These are phyloP conservation scores for Amyelois transitella DNA, from an alignment of 1,140 invertebrate species.

Conservation along the genomic window DNA sequence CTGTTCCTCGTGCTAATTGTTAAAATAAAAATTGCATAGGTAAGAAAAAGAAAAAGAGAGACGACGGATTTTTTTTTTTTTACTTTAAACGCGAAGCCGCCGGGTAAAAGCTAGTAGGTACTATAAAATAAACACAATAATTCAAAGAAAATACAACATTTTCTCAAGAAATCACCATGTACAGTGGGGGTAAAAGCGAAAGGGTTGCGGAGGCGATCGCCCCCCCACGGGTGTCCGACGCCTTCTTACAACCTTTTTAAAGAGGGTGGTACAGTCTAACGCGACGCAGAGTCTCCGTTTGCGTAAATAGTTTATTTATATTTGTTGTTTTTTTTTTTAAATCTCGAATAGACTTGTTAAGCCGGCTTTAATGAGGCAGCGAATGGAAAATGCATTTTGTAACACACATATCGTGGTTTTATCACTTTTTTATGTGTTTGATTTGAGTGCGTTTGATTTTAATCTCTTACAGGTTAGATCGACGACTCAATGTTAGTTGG, in stretches of 20 bases:
- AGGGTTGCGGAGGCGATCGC: conserved; percentile 69
- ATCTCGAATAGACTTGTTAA: neutral
- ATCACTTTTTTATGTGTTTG: too few species aligned
- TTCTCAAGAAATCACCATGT: conserved; percentile 41
- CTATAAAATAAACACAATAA: conserved; percentile 16
- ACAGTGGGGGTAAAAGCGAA: conserved; percentile 67
- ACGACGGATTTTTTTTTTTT: too few species aligned
- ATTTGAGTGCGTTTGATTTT: too few species aligned
- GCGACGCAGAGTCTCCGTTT: conserved; percentile 40
- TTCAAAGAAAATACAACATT: neutral
- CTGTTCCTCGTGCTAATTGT: too few species aligned
- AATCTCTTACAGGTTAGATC: too few species aligned
- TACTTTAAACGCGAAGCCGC: too few species aligned
- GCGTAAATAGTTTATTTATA: conserved; percentile 20
- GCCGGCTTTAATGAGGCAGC: neutral
- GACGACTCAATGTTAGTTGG: too few species aligned
- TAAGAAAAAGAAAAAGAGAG: too few species aligned
- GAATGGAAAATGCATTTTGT: neutral
- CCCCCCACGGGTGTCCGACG: conserved; percentile 63
- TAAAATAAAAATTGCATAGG: too few species aligned
- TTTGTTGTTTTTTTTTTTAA: conserved; percentile 3
- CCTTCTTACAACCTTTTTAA: conserved; percentile 74
- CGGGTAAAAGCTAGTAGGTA: too few species aligned
- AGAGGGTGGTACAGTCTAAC: conserved; percentile 61
- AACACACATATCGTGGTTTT: neutral